Evolutionary conservation across 2,113 vertebrate genomes (phyloP).

Genomic region (Neotoma lepida): DNA sequence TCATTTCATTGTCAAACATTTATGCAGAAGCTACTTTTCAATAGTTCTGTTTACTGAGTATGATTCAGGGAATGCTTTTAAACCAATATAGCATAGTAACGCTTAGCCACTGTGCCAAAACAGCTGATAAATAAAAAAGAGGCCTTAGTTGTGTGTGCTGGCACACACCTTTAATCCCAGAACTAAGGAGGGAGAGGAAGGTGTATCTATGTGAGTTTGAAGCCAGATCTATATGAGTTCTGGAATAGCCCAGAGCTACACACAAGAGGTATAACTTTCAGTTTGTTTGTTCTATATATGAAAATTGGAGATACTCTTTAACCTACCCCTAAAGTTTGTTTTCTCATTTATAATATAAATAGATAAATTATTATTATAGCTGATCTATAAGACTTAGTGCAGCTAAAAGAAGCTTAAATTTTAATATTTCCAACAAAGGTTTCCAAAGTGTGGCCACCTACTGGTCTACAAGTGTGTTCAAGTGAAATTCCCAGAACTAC

Average conservation of each 20-base stretch:
- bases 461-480: not conserved
- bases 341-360: not conserved
- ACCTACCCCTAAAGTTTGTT: not conserved
- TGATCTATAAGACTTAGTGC: not conserved
- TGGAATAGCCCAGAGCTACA: not conserved
- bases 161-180: not conserved
- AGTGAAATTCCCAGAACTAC: not conserved
- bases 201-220: not conserved
- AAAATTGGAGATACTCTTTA: not conserved
- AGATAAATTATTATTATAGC: not conserved
- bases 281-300: not conserved
- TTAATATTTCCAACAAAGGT: not conserved
- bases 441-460: not conserved
- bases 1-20: not conserved
- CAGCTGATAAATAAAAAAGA: not conserved
- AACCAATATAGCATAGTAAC: not conserved
- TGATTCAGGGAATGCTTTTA: not conserved
- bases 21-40: not conserved
- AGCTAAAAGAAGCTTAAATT: conserved; percentile 8
- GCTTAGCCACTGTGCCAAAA: not conserved
- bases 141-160: not conserved
- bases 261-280: not conserved
- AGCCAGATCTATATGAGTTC: not conserved
- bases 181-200: not conserved
- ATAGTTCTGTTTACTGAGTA: not conserved